A percentile compares a stretch with the other conserved stretches of the same genome.
Conservation (phyloP, 1,140 invertebrate species). For the Drosophila arizonae region DNA sequence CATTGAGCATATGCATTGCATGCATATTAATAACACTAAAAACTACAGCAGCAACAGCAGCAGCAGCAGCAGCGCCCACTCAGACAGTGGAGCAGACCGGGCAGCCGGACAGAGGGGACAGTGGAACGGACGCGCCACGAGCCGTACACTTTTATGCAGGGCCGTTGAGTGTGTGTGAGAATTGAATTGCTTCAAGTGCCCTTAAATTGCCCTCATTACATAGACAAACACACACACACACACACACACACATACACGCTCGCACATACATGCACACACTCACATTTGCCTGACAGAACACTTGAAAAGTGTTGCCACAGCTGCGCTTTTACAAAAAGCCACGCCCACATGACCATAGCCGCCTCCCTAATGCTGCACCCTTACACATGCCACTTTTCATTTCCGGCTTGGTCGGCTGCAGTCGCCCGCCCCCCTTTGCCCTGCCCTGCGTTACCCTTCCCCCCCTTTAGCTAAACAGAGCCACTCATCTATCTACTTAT, state of each 20-base stretch:
- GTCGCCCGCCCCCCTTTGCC: slow-evolving; percentile 3
- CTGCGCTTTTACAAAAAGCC: slow-evolving; percentile 71
- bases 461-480: slow-evolving; percentile 18
- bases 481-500: slow-evolving; percentile 75
- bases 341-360: slow-evolving; percentile 29
- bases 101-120: slow-evolving; percentile 10
- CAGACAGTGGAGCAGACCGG: slow-evolving; percentile 22
- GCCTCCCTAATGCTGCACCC: slow-evolving; percentile 31
- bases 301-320: slow-evolving; percentile 68
- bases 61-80: slow-evolving; percentile 19
- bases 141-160: slow-evolving; percentile 38
- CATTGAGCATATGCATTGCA: slow-evolving; percentile 58
- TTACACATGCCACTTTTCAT: slow-evolving; percentile 66
- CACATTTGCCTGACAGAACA: slow-evolving; percentile 22
- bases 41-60: slow-evolving; percentile 47
- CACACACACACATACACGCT: slow-evolving; percentile 8
- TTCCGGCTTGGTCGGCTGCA: slow-evolving; percentile 52
- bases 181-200: slow-evolving; percentile 77
- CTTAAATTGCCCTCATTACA: slow-evolving; percentile 79
- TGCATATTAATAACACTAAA: slow-evolving; percentile 78
- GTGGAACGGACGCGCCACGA: slow-evolving; percentile 28
- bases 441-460: neutral
- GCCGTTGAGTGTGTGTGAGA: slow-evolving; percentile 63
- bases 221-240: slow-evolving; percentile 66
- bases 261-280: slow-evolving; percentile 3